Evolutionary conservation across 2,888 invertebrate genomes (phyloP).

Genomic region (Eupithecia subumbrata): DNA sequence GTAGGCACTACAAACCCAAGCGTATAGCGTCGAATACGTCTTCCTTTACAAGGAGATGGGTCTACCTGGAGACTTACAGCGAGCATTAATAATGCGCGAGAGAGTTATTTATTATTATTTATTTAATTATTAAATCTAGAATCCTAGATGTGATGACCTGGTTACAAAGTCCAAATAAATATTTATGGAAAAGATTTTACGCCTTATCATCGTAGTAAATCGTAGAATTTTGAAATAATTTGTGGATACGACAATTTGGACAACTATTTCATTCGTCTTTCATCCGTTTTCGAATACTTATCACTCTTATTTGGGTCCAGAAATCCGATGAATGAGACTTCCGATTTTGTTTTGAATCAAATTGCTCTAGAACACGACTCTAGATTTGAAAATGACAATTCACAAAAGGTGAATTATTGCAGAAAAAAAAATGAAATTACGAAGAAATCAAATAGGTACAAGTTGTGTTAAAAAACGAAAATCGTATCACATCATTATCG

Average conservation of each 20-base stretch:
- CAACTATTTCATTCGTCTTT: neutral
- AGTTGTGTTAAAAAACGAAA: no score
- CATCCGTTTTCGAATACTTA: no score
- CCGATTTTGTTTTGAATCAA: neutral
- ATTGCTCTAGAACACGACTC: neutral
- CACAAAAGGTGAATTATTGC: neutral
- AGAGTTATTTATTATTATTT: no score
- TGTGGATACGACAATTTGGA: neutral
- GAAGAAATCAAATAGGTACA: no score
- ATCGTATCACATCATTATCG: no score
- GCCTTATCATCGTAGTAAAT: neutral
- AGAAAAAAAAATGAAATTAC: neutral
- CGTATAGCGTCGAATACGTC: neutral
- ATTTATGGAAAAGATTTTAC: neutral
- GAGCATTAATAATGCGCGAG: no score
- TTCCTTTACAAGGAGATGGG: constrained; percentile 1
- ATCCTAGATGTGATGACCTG: neutral
- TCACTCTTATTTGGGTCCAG: no score
- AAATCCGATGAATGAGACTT: no score
- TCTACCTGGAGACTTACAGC: neutral
- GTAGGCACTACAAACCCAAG: neutral
- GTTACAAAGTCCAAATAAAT: neutral
- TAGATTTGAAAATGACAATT: neutral
- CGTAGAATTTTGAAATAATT: neutral
- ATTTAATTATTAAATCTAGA: no score